These are phyloP conservation scores for Halcyon badia DNA, from an alignment of 2,797 vertebrate genomes.

Conservation along the genomic window DNA sequence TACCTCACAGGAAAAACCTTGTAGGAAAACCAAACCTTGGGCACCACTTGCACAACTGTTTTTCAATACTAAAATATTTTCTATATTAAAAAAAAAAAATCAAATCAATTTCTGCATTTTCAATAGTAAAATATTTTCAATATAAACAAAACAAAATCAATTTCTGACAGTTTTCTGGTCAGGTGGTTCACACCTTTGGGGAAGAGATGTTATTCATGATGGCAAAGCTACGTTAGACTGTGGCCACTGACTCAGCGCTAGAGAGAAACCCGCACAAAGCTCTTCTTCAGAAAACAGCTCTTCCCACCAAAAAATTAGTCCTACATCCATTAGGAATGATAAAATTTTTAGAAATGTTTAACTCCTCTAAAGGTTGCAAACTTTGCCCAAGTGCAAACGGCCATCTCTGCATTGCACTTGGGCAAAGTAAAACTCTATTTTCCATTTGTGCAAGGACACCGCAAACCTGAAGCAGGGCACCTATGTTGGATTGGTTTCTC, in stretches of 20 bases:
- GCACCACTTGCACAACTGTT: neutral
- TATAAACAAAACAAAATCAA: neutral
- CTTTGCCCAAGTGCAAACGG: neutral
- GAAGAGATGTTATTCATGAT: neutral
- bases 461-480: neutral
- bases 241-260: fast-evolving
- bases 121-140: neutral
- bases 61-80: neutral
- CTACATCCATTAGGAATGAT: fast-evolving
- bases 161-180: neutral
- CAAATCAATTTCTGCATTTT: neutral
- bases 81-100: too few relatives aligned
- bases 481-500: neutral
- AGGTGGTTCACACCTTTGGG: neutral
- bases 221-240: neutral
- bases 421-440: neutral
- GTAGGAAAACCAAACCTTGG: neutral
- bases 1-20: neutral
- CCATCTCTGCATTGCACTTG: fast-evolving
- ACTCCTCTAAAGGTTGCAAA: neutral
- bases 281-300: neutral
- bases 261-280: neutral
- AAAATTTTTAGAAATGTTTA: neutral
- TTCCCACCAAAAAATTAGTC: neutral
- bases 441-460: neutral